Percentiles rank a stretch among this genome's conserved stretches.
Conservation (phyloP, 1,140 invertebrate species). For the Ericerus pela region DNA sequence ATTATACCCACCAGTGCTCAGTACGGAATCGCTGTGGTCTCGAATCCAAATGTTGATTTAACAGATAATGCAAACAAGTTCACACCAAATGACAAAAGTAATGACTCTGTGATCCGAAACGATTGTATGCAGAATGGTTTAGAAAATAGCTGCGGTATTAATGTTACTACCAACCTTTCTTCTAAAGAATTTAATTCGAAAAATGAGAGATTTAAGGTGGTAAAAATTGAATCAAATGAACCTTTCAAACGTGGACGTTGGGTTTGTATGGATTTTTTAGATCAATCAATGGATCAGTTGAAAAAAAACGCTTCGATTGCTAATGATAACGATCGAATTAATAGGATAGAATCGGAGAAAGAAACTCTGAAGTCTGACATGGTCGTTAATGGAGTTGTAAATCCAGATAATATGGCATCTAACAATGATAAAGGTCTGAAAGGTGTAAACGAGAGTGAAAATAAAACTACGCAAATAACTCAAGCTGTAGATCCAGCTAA, state of each 20-base stretch:
- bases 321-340: conserved; percentile 2
- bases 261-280: conserved; percentile 90
- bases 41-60: conserved; percentile 25
- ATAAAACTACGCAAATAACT: background rate
- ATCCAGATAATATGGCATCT: background rate
- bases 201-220: conserved; percentile 84
- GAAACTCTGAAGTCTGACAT: background rate
- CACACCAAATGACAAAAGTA: background rate
- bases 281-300: conserved; percentile 55
- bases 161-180: background rate
- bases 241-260: conserved; percentile 85
- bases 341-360: background rate
- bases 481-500: background rate
- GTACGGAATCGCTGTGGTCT: conserved; percentile 62
- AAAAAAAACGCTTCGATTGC: conserved; percentile 7
- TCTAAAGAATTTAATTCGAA: conserved; percentile 44
- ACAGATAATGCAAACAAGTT: background rate
- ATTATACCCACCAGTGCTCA: conserved; percentile 70
- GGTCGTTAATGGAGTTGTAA: background rate
- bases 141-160: background rate
- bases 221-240: conserved; percentile 89
- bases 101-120: background rate
- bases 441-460: background rate
- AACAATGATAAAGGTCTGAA: too few species aligned
- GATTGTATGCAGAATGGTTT: conserved; percentile 6